Base-by-base conservation (phyloP, 2,888 invertebrate species). In the Drosophila pseudotakahashii region DNA sequence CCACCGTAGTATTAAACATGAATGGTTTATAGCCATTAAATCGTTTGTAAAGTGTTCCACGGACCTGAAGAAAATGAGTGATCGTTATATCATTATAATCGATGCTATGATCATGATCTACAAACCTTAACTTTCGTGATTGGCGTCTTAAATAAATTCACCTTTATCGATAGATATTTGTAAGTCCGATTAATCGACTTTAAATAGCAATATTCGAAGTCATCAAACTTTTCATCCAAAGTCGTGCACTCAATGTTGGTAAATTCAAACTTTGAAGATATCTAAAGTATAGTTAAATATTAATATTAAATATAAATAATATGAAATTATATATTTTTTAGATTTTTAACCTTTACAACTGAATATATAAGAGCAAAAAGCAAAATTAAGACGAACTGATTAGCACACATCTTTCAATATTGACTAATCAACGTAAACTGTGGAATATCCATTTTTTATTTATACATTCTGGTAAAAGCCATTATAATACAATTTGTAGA, bases 81-180 rank as follows among this genome's bases (percentile, higher is more conserved):
- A 26, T 26, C 26, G 6, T 26, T 26, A 7, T 7, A 7, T 26
- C 7, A 26, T 3, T 14, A 1, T 7, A 3, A 0, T 2, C 5
- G n/a, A 14, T 41, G 9, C 14, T 16, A 41, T 10, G 7, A 16
- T 16, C 16, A 16, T 10, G 3, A 19, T 10, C 41, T 19, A 16
- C 11, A 4, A 16, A 41, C 41, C 41, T 41, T 41, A 10, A 41
- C 16, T 2, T 41, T 41, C 0, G 4, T 16, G 10, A 41, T 11
- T 16, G 41, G 41, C 2, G 41, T 55, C n/a, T 55, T n/a, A 3
- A 55, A 23, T 7, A 34, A 5, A 7, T 55, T 55, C 0, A 19
- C 54, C n/a, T 42, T 54, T 1, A 19, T 1, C 7, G 54, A 54
- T 2, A 58, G 30, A n/a, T 58, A 58, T 19, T 41, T 41, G 16